Percentiles rank a stretch among this genome's conserved stretches.
Evolutionary conservation across 2,113 vertebrate genomes (phyloP).

Genomic region (Leucosticte australis): DNA sequence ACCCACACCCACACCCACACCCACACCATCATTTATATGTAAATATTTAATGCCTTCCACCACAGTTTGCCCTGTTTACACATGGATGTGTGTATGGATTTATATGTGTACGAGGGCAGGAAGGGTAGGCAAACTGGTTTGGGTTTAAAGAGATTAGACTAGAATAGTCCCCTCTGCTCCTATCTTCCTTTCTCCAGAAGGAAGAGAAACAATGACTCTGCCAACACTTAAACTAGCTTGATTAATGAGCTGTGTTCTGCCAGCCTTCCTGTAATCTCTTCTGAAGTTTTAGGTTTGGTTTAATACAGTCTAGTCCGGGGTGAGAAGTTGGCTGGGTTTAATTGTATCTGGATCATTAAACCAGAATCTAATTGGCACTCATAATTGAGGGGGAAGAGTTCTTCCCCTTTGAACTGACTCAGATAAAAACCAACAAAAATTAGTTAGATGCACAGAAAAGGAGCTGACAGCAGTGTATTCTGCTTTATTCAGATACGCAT

Average conservation of each 20-base stretch:
- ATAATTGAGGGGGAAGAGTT: neutral
- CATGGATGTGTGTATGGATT: neutral
- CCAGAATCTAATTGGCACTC: neutral
- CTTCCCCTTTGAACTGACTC: conserved; percentile 9
- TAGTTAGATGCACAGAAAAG: conserved; percentile 22
- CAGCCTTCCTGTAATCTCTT: neutral
- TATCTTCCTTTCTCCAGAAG: neutral
- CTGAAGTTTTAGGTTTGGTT: conserved; percentile 23
- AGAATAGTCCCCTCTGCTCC: neutral
- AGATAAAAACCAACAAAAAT: conserved; percentile 4
- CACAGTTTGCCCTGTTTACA: neutral
- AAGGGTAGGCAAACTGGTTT: neutral
- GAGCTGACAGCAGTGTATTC: neutral
- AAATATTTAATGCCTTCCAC: neutral
- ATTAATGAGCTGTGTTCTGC: conserved; percentile 20
- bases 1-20: too few relatives aligned
- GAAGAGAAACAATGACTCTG: neutral
- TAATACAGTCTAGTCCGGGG: neutral
- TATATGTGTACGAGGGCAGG: fast-evolving
- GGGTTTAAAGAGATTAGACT: neutral
- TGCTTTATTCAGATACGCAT: conserved; percentile 17
- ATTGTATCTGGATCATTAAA: conserved; percentile 33
- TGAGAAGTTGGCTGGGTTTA: neutral
- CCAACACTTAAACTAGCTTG: neutral
- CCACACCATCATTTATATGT: neutral